A percentile compares a stretch with the other conserved stretches of the same genome.
Evolutionary conservation across 2,113 vertebrate genomes (phyloP).

Genomic region (Lophius piscatorius): DNA sequence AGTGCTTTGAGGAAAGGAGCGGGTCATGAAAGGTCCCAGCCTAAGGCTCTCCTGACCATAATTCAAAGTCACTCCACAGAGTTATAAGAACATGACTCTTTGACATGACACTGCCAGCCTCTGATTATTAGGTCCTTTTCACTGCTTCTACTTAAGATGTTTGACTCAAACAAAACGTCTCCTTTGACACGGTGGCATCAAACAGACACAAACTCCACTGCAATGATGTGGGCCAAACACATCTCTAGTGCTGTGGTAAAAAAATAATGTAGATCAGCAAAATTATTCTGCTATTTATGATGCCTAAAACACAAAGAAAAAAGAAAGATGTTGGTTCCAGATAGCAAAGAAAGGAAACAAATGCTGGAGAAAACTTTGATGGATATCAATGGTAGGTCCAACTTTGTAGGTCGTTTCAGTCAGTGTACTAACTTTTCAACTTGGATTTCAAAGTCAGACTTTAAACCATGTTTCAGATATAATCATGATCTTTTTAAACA

Average conservation of each 20-base stretch:
- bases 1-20: background rate
- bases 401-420: too few species aligned
- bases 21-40: constrained; percentile 2
- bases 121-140: constrained; percentile 7
- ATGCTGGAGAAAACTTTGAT: too few species aligned
- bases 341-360: too few species aligned
- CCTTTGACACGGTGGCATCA: constrained; percentile 8
- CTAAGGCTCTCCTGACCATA: constrained; percentile 1
- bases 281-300: too few species aligned
- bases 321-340: too few species aligned
- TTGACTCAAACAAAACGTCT: constrained; percentile 39
- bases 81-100: constrained; percentile 36
- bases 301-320: too few species aligned
- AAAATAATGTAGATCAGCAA: background rate
- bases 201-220: constrained; percentile 10
- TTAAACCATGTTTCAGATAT: too few species aligned
- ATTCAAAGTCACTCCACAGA: constrained; percentile 33
- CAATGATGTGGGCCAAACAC: background rate
- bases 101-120: constrained; percentile 39
- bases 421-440: too few species aligned
- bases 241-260: background rate
- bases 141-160: constrained; percentile 39
- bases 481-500: too few species aligned
- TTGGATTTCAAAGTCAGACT: too few species aligned
- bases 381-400: too few species aligned